Percentiles rank a stretch among this genome's conserved stretches.
Evolutionary conservation across 2,113 vertebrate species (phyloP).

Genomic region (Clupea harengus): DNA sequence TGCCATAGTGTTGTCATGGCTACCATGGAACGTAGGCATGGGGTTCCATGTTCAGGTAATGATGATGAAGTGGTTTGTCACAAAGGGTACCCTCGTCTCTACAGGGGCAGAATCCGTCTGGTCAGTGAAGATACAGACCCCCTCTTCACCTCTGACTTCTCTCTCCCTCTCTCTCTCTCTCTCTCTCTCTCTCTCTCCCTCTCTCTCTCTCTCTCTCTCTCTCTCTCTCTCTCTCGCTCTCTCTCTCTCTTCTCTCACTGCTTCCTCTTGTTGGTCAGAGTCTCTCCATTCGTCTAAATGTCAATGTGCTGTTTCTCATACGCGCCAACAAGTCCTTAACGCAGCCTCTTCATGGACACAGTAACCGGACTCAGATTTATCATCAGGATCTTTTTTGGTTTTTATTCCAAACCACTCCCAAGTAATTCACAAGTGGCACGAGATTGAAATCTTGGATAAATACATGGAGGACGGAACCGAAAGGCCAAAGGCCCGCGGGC

Average conservation of each 20-base stretch:
- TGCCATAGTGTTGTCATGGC: neutral
- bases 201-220: neutral
- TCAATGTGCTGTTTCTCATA: neutral
- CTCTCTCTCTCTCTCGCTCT: neutral
- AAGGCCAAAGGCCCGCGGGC: neutral
- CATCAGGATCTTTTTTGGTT: neutral
- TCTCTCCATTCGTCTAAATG: neutral
- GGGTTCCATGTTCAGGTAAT: neutral
- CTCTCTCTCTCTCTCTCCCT: neutral
- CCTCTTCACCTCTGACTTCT: conserved; percentile 35
- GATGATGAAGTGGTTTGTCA: neutral
- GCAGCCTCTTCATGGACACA: neutral
- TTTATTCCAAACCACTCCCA: neutral
- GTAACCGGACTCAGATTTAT: neutral
- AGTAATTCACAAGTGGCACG: neutral
- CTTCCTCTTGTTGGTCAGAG: neutral
- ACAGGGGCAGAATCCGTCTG: too few relatives aligned
- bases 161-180: neutral
- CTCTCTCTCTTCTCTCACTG: neutral
- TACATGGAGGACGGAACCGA: neutral
- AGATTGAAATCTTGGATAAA: neutral
- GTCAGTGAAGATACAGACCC: neutral
- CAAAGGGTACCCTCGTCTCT: neutral
- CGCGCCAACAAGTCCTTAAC: neutral
- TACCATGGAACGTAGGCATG: neutral